Percentiles rank a stretch among this genome's conserved stretches.
Evolutionary conservation across 2,113 vertebrate genomes (phyloP).

Genomic region (Silurus asotus): DNA sequence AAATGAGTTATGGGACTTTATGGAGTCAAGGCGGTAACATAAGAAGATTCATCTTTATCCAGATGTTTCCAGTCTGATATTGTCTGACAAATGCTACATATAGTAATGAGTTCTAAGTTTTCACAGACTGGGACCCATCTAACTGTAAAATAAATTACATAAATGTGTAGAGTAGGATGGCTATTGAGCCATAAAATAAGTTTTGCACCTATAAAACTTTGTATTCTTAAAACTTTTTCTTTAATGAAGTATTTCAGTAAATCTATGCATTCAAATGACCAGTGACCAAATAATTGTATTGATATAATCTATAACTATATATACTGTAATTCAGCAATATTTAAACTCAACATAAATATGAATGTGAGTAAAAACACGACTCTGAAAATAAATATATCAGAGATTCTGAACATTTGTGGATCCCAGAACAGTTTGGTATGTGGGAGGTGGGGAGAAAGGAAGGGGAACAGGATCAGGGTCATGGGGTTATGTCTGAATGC

Average conservation of each 20-base stretch:
- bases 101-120: not conserved
- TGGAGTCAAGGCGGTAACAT: slow-evolving; percentile 35
- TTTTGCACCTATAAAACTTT: not conserved
- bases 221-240: not conserved
- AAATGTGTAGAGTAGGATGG: not conserved
- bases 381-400: not conserved
- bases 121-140: not conserved
- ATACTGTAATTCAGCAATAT: not conserved
- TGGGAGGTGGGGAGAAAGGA: not conserved
- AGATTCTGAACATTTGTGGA: not conserved
- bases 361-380: not conserved
- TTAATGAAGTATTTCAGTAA: not conserved
- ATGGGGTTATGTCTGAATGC: not conserved
- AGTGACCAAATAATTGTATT: not conserved
- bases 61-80: slow-evolving; percentile 42
- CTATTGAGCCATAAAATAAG: too few relatives aligned
- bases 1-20: slow-evolving; percentile 17
- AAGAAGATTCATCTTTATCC: slow-evolving; percentile 35
- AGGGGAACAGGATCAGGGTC: not conserved
- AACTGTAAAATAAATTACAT: not conserved
- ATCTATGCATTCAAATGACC: not conserved
- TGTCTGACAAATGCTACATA: not conserved
- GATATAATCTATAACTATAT: not conserved
- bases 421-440: not conserved
- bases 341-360: not conserved